phyloP scores from a whole-genome alignment of 2,797 vertebrate species.

The Selene dorsalis region DNA sequence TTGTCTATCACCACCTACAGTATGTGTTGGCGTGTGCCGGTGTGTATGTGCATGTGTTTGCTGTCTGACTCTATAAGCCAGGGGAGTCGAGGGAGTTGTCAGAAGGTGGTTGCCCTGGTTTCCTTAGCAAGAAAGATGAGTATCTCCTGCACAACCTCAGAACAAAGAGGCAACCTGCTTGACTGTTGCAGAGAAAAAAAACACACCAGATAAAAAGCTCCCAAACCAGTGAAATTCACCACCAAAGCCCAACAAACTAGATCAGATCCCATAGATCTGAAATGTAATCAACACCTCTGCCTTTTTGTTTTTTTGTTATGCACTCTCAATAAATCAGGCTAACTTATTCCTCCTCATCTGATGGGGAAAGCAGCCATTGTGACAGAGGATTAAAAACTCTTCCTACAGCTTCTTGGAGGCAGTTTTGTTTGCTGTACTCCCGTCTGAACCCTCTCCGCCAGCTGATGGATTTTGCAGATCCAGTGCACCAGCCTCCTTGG shows the following conservation, averaged over 20 bases:
- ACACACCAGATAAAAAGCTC: slow-evolving; percentile 36
- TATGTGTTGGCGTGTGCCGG: slow-evolving; percentile 58
- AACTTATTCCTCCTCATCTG: slow-evolving; percentile 39
- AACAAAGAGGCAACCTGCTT: slow-evolving; percentile 61
- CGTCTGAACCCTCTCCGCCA: slow-evolving; percentile 51
- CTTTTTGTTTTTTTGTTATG: slow-evolving; percentile 6
- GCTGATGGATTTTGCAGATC: slow-evolving; percentile 78
- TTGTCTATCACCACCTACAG: slow-evolving; percentile 65
- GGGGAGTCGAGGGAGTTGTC: slow-evolving; percentile 76
- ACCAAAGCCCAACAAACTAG: slow-evolving; percentile 20
- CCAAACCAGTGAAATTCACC: slow-evolving; percentile 22
- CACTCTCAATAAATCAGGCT: slow-evolving; percentile 25
- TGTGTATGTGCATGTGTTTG: slow-evolving; percentile 65
- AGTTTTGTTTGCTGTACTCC: slow-evolving; percentile 54
- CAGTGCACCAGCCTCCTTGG: slow-evolving; percentile 68
- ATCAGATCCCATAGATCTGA: slow-evolving; percentile 22
- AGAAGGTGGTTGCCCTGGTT: slow-evolving; percentile 79
- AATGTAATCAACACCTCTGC: slow-evolving; percentile 36
- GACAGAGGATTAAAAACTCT: slow-evolving; percentile 61
- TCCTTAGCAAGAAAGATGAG: slow-evolving; percentile 74
- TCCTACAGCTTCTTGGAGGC: slow-evolving; percentile 42
- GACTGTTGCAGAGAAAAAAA: slow-evolving; percentile 42
- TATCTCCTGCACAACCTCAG: slow-evolving; percentile 53
- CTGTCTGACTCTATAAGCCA: slow-evolving; percentile 73
- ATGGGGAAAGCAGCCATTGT: slow-evolving; percentile 39